These are phyloP conservation scores for Ptilodon capucinus DNA, from an alignment of 2,888 invertebrate species.

Conservation along the genomic window DNA sequence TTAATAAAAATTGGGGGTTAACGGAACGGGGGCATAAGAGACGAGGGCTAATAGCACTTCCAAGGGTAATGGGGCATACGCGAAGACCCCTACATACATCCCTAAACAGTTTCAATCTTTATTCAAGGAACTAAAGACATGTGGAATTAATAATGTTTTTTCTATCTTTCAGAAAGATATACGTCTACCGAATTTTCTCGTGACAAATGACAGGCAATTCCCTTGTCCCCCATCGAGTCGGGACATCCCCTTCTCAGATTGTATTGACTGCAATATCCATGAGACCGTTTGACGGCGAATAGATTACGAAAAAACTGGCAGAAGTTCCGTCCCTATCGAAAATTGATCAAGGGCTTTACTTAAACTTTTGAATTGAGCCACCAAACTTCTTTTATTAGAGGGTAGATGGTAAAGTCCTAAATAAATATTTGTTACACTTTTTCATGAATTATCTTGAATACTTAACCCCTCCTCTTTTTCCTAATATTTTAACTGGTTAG, in stretches of 20 bases:
- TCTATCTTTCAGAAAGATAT: no score
- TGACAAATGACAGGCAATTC: not conserved
- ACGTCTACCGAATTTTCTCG: not conserved
- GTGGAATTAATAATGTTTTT: no score
- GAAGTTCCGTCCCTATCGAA: not conserved
- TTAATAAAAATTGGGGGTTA: no score
- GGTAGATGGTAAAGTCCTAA: not conserved
- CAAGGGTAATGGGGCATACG: no score
- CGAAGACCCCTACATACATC: no score
- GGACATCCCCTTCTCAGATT: not conserved
- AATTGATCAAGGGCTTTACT: not conserved
- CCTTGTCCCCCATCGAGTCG: not conserved
- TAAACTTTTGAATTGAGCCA: not conserved
- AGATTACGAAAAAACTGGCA: not conserved
- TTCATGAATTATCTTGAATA: not conserved
- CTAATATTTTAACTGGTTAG: no score
- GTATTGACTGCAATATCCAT: not conserved
- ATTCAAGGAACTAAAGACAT: no score
- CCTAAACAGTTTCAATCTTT: no score
- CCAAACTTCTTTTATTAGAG: not conserved
- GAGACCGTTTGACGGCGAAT: not conserved
- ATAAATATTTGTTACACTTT: not conserved
- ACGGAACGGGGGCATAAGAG: no score
- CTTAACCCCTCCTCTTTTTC: not conserved
- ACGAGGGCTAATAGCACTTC: no score